These are phyloP conservation scores for Napeogenes inachia DNA, from an alignment of 2,888 invertebrate species.

Conservation along the genomic window DNA sequence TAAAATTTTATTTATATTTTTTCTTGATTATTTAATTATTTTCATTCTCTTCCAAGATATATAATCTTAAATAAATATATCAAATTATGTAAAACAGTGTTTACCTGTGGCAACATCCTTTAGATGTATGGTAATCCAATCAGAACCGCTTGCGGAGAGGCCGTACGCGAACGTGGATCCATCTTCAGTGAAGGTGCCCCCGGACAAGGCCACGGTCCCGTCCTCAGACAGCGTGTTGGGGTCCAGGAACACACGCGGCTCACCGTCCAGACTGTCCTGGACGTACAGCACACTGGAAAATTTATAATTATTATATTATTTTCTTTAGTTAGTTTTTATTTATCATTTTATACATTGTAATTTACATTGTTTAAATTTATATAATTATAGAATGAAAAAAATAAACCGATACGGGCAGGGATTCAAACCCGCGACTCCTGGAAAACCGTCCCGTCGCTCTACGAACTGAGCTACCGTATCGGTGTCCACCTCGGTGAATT, in stretches of 20 bases:
- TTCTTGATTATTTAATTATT: too few species aligned
- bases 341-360: too few species aligned
- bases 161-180: slow-evolving; percentile 94
- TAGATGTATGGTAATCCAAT: slow-evolving; percentile 95
- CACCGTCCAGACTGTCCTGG: slow-evolving; percentile 85
- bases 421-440: too few species aligned
- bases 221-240: slow-evolving; percentile 95
- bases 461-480: too few species aligned
- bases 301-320: background rate
- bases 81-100: background rate
- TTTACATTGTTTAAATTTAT: too few species aligned
- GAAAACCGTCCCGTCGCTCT: too few species aligned
- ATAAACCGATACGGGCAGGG: too few species aligned
- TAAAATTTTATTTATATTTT: background rate
- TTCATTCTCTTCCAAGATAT: too few species aligned
- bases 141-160: slow-evolving; percentile 94
- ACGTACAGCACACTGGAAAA: slow-evolving; percentile 89
- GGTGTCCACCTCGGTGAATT: too few species aligned
- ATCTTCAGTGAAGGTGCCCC: slow-evolving; percentile 90
- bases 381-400: too few species aligned
- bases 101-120: slow-evolving; percentile 84
- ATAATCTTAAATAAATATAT: too few species aligned
- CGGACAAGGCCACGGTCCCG: slow-evolving; percentile 89
- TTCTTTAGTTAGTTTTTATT: too few species aligned
- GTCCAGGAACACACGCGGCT: slow-evolving; percentile 93